Conservation (phyloP, 1,140 invertebrate genomes). For the Cyclina sinensis region DNA sequence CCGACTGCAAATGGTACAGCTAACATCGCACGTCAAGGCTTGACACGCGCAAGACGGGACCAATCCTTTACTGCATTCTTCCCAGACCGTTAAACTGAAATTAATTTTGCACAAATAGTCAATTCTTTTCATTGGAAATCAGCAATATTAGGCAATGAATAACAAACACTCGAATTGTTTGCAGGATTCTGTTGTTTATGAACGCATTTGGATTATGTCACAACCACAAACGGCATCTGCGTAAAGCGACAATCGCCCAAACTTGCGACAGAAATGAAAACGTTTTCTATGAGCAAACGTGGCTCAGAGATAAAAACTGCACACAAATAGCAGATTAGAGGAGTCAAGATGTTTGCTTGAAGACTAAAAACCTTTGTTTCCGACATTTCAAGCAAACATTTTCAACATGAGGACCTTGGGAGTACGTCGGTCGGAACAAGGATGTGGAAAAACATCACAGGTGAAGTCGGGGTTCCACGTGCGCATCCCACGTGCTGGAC, state of each 20-base stretch:
- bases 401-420: background rate
- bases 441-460: conserved; percentile 28
- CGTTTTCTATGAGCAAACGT: conserved; percentile 27
- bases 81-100: conserved; percentile 67
- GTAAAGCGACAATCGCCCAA: conserved; percentile 10
- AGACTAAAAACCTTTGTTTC: conserved; percentile 24
- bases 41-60: conserved; percentile 52
- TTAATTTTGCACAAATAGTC: conserved; percentile 70
- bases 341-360: background rate
- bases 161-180: conserved; percentile 70
- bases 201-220: conserved; percentile 39
- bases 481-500: conserved; percentile 32
- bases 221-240: conserved; percentile 48
- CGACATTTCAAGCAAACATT: background rate
- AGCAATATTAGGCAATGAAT: conserved; percentile 69
- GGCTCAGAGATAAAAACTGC: conserved; percentile 26
- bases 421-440: conserved; percentile 19
- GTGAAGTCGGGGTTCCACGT: conserved; percentile 30
- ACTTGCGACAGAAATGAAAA: background rate
- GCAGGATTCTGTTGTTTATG: conserved; percentile 62
- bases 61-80: conserved; percentile 22
- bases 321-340: conserved; percentile 37
- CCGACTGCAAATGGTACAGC: conserved; percentile 21
- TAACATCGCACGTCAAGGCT: conserved; percentile 42
- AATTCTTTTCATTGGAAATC: conserved; percentile 68